Conservation (phyloP, 2,113 vertebrate species). For the Burhinus bistriatus region DNA sequence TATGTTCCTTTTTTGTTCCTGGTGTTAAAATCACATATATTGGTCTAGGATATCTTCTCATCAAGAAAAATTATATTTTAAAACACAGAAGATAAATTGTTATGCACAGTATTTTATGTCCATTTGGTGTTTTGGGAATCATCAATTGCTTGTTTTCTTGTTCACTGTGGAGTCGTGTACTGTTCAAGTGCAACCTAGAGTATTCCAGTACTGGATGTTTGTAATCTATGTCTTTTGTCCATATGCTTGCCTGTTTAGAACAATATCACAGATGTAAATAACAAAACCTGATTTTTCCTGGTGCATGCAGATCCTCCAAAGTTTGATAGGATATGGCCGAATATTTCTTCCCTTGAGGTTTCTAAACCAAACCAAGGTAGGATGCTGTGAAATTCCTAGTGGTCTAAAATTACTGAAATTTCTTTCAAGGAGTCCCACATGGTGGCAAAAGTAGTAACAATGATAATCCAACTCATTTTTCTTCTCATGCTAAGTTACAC, state of each 20-base stretch:
- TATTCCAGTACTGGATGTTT: conserved; percentile 77
- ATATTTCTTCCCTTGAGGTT: conserved; percentile 99
- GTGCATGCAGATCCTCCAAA: conserved; percentile 88
- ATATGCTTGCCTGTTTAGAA: conserved; percentile 76
- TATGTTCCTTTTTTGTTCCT: conserved; percentile 15
- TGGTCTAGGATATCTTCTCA: not conserved
- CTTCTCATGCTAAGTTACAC: not conserved
- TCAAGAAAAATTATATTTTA: not conserved
- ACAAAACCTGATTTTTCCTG: conserved; percentile 94
- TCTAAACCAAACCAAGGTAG: conserved; percentile 99
- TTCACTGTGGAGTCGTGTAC: conserved; percentile 80
- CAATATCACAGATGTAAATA: conserved; percentile 80
- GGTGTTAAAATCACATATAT: not conserved
- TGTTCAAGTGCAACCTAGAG: conserved; percentile 77
- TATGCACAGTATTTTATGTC: conserved; percentile 73
- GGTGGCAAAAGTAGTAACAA: not conserved
- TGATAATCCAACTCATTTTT: not conserved
- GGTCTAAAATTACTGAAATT: conserved; percentile 58
- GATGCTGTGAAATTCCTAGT: conserved; percentile 79
- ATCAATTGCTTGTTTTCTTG: conserved; percentile 83
- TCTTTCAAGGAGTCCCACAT: conserved; percentile 10
- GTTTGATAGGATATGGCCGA: conserved; percentile 92
- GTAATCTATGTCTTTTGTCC: conserved; percentile 86
- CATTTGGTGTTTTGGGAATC: conserved; percentile 82
- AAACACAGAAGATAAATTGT: not conserved